These are phyloP conservation scores for Pantherophis alleghaniensis DNA, from an alignment of 2,797 vertebrate genomes.

Conservation along the genomic window DNA sequence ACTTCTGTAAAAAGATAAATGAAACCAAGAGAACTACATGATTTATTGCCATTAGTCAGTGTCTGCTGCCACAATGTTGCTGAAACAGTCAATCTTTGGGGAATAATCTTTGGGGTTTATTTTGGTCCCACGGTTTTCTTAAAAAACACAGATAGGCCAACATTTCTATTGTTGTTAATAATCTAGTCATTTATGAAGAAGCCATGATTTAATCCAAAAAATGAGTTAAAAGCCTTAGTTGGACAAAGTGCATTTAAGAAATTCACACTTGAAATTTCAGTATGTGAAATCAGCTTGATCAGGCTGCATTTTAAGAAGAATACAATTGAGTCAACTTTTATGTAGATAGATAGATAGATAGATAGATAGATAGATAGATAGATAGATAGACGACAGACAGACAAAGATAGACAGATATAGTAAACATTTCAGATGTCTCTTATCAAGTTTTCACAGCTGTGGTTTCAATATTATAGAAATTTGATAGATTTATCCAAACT, in stretches of 20 bases:
- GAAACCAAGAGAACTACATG: background rate
- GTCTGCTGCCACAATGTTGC: background rate
- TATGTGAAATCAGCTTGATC: background rate
- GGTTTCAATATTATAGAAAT: background rate
- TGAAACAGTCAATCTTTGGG: background rate
- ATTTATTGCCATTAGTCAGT: background rate
- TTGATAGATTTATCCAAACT: background rate
- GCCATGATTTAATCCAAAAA: background rate
- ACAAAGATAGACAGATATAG: background rate
- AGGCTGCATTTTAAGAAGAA: background rate
- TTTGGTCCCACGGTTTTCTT: background rate
- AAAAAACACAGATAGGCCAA: background rate
- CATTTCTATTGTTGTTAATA: background rate
- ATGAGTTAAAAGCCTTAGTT: background rate
- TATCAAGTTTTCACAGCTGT: background rate
- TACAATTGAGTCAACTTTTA: background rate
- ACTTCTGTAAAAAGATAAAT: background rate
- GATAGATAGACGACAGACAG: background rate
- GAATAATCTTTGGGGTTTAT: background rate
- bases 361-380: background rate
- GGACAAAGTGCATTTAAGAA: background rate
- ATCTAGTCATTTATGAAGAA: background rate
- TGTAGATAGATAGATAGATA: background rate
- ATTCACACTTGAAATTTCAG: background rate
- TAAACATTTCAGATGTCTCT: background rate